Evolutionary conservation across 2,797 vertebrate species (phyloP).

Genomic region (Zalophus californianus): DNA sequence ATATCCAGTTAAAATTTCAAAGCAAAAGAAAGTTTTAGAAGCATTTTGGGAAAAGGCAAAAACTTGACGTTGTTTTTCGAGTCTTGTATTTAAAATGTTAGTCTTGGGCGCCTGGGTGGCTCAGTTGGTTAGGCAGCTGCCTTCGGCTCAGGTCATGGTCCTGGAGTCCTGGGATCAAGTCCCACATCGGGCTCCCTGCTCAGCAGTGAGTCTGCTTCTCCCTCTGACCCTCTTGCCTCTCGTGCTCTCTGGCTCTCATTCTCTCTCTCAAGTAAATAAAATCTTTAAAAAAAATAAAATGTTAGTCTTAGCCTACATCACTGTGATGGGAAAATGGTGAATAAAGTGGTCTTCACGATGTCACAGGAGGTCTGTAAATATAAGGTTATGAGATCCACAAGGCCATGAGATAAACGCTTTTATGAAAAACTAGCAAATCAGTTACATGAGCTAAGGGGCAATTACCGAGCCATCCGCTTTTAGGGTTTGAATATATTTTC

Average conservation of each 20-base stretch:
- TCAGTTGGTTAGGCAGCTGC: too few relatives aligned
- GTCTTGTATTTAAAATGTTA: neutral
- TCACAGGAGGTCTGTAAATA: neutral
- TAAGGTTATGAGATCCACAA: neutral
- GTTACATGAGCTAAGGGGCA: slow-evolving; percentile 7
- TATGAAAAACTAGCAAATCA: neutral
- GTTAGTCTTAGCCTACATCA: neutral
- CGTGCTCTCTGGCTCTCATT: too few relatives aligned
- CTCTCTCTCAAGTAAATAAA: too few relatives aligned
- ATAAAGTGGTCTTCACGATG: neutral
- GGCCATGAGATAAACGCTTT: slow-evolving; percentile 5
- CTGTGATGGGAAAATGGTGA: neutral
- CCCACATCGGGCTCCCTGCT: too few relatives aligned
- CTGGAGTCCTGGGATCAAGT: too few relatives aligned
- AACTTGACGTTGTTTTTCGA: neutral
- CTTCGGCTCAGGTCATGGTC: too few relatives aligned
- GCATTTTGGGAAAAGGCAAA: neutral
- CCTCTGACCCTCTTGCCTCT: too few relatives aligned
- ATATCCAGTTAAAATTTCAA: slow-evolving; percentile 43
- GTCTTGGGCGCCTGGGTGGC: too few relatives aligned
- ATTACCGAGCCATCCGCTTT: neutral
- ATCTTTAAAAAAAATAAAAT: too few relatives aligned
- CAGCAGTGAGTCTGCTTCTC: too few relatives aligned
- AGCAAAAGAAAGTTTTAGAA: slow-evolving; percentile 30
- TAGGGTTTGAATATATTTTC: neutral